phyloP scores from a whole-genome alignment of 2,888 invertebrate genomes.

The Eupithecia subfuscata region DNA sequence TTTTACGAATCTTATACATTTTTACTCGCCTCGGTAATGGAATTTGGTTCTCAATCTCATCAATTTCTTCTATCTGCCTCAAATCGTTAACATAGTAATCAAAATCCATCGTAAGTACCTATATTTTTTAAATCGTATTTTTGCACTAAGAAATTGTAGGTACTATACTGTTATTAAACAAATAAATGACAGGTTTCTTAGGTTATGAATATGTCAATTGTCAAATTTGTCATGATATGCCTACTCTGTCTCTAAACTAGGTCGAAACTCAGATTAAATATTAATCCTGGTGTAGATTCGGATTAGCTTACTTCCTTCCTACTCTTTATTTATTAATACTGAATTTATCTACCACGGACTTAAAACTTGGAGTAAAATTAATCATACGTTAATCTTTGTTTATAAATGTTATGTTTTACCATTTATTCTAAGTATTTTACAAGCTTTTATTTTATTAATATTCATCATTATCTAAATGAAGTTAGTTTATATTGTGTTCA shows the following conservation, averaged over 20 bases:
- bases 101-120: not conserved
- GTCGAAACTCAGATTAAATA: not conserved
- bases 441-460: no score
- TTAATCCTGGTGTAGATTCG: not conserved
- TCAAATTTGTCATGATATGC: not conserved
- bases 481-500: no score
- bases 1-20: conserved; percentile 4
- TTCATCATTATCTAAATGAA: no score
- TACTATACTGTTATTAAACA: no score
- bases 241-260: not conserved
- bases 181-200: not conserved
- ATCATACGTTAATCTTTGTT: no score
- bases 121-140: no score
- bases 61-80: not conserved
- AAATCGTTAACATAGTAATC: not conserved
- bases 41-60: conserved; percentile 1
- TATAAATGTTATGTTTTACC: no score
- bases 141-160: not conserved
- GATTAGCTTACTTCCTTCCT: not conserved
- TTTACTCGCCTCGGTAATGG: not conserved
- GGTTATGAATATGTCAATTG: not conserved
- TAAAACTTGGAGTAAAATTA: no score
- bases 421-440: no score
- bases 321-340: no score
- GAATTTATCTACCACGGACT: no score